Evolutionary conservation across 1,140 invertebrate genomes (phyloP).

Genomic region (Bombus turneri): DNA sequence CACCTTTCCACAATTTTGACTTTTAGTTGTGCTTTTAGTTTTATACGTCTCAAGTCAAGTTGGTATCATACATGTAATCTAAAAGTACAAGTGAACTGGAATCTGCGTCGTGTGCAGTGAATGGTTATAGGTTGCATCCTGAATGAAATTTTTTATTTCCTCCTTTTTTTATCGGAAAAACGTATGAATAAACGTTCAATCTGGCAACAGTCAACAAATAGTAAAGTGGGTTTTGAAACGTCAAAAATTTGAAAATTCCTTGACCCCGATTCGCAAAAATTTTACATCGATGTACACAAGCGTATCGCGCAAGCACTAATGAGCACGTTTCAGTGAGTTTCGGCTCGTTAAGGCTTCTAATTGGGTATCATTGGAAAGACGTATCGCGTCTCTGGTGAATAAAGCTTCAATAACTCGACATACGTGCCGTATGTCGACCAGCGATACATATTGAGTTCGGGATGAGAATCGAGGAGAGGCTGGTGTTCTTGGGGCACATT

Average conservation of each 20-base stretch:
- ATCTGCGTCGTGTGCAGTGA: too few species aligned
- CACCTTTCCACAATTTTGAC: too few species aligned
- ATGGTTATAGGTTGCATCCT: background rate
- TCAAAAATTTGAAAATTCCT: background rate
- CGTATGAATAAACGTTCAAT: background rate
- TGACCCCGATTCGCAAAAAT: background rate
- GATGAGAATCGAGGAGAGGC: background rate
- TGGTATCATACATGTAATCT: too few species aligned
- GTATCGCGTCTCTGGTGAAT: background rate
- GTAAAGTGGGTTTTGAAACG: background rate
- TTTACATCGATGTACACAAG: background rate
- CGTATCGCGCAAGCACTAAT: conserved; percentile 3
- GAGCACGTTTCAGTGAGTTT: conserved; percentile 25
- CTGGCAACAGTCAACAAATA: too few species aligned
- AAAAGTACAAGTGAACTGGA: too few species aligned
- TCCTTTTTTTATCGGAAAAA: background rate
- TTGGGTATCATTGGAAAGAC: conserved; percentile 18
- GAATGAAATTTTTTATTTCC: background rate
- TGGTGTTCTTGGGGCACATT: background rate
- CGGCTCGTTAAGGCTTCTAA: conserved; percentile 26
- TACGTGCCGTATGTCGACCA: background rate
- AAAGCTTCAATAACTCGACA: conserved; percentile 11
- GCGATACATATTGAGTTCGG: background rate
- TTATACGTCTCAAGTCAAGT: too few species aligned
- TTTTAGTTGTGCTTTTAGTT: too few species aligned